phyloP scores from a whole-genome alignment of 2,888 invertebrate genomes.

The Anorthoa munda region DNA sequence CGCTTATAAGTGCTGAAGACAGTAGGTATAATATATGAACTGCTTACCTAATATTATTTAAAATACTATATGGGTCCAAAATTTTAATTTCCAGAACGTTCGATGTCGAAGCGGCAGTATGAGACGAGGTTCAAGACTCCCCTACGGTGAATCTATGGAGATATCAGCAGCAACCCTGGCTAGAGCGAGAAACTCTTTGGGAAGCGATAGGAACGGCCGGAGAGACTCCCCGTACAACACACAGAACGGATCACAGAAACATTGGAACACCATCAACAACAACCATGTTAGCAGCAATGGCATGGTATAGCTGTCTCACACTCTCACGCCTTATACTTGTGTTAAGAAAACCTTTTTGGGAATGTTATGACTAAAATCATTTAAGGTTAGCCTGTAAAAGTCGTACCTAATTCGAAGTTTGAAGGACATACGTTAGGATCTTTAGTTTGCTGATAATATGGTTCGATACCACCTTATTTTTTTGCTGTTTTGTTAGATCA shows the following conservation, averaged over 20 bases:
- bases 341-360: conserved; percentile 26
- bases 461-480: conserved; percentile 20
- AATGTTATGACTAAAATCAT: conserved; percentile 28
- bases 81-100: conserved; percentile 74
- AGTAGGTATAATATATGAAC: too few relatives aligned
- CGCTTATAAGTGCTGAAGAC: neutral
- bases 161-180: conserved; percentile 87
- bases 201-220: conserved; percentile 77
- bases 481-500: conserved; percentile 2
- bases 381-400: conserved; percentile 46
- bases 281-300: conserved; percentile 80
- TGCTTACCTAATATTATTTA: too few relatives aligned
- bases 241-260: conserved; percentile 83
- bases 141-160: conserved; percentile 89
- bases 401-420: conserved; percentile 28
- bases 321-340: conserved; percentile 41
- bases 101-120: conserved; percentile 79
- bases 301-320: conserved; percentile 72
- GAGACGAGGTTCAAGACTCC: conserved; percentile 84
- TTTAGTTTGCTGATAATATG: conserved; percentile 20
- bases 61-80: too few relatives aligned
- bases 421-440: conserved; percentile 11
- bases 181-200: conserved; percentile 80
- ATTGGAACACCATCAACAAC: conserved; percentile 84
- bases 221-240: conserved; percentile 77